phyloP scores from a whole-genome alignment of 2,797 vertebrate species.

The Crocodylus rhombifer region DNA sequence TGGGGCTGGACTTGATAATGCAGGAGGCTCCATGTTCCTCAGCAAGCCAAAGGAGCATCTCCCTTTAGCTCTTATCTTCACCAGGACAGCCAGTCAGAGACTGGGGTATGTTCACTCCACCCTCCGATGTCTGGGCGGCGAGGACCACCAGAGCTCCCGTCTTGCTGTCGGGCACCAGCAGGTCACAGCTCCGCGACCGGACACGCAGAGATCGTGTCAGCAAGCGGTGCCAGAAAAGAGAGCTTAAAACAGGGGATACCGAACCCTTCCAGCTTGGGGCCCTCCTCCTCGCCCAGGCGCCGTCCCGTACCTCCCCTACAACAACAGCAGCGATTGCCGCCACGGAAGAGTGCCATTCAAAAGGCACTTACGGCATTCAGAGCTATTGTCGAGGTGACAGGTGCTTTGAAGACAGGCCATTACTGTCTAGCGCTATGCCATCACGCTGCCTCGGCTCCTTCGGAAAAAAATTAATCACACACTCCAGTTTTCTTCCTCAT shows the following conservation, averaged over 20 bases:
- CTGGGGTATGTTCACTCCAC: background rate
- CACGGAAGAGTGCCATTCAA: background rate
- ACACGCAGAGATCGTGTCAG: background rate
- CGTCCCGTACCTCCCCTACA: background rate
- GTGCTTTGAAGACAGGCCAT: background rate
- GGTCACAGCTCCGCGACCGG: background rate
- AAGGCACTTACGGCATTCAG: background rate
- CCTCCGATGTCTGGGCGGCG: background rate
- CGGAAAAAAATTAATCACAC: background rate
- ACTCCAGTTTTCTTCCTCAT: background rate
- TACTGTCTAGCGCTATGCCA: background rate
- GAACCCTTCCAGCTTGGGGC: background rate
- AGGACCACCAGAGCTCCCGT: background rate
- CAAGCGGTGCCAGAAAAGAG: background rate
- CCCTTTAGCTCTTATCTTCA: background rate
- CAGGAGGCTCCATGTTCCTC: no score
- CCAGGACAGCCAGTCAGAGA: background rate
- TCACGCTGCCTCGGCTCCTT: background rate
- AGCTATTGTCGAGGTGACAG: background rate
- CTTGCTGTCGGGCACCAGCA: background rate
- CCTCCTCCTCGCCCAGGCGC: background rate
- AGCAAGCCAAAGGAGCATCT: background rate
- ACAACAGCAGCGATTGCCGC: background rate
- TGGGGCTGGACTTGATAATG: no score
- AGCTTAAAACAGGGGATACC: background rate